Evolutionary conservation across 2,113 vertebrate genomes (phyloP).

Genomic region (Acanthisitta chloris): DNA sequence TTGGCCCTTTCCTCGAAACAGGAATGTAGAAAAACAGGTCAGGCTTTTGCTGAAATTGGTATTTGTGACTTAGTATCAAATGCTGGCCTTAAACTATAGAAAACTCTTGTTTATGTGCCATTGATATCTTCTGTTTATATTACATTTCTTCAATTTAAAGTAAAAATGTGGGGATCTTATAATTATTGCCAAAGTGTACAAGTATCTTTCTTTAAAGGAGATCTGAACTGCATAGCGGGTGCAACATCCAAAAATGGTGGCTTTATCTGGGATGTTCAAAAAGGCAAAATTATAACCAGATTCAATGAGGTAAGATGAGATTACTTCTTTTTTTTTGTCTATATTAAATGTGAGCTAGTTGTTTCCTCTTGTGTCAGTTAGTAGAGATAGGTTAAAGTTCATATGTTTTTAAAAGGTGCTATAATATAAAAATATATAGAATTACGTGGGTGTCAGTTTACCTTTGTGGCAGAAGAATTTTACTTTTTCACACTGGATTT

Average conservation of each 20-base stretch:
- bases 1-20: neutral
- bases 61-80: neutral
- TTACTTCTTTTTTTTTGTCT: neutral
- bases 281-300: slow-evolving; percentile 92
- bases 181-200: neutral
- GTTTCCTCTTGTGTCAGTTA: neutral
- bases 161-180: neutral
- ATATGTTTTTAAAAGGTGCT: neutral
- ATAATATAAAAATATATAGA: neutral
- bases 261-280: slow-evolving; percentile 95
- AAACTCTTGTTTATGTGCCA: neutral
- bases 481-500: neutral
- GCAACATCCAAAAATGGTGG: slow-evolving; percentile 92
- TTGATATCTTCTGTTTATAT: neutral
- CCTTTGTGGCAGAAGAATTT: neutral
- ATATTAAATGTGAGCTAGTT: neutral
- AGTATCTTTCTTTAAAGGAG: slow-evolving; percentile 75
- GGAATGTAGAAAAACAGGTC: neutral
- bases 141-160: neutral
- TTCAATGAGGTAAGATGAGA: slow-evolving; percentile 85
- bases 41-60: neutral
- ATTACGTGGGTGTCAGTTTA: neutral
- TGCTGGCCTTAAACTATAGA: neutral
- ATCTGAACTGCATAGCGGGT: slow-evolving; percentile 94
- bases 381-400: neutral